Evolutionary conservation across 2,888 invertebrate genomes (phyloP).

Genomic region (Lasioglossum oenotherae): DNA sequence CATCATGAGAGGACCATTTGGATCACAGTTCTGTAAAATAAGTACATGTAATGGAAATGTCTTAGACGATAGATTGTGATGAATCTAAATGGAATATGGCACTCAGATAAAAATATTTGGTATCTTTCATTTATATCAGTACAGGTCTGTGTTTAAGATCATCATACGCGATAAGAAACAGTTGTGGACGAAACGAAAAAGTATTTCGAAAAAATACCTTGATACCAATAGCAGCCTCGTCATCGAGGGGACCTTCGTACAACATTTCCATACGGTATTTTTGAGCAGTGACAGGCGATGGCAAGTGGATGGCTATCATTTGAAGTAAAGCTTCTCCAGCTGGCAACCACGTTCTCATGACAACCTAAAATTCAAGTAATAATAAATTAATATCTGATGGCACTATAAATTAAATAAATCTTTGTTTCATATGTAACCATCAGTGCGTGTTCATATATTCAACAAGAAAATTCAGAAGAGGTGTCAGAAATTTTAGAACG

Average conservation of each 20-base stretch:
- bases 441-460: constrained; percentile 73
- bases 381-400: not conserved
- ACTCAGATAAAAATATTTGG: constrained; percentile 41
- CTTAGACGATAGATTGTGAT: not conserved
- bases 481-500: constrained; percentile 82
- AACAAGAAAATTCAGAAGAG: constrained; percentile 81
- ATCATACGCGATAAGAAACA: constrained; percentile 20
- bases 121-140: constrained; percentile 44
- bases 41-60: constrained; percentile 28
- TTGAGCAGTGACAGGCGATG: constrained; percentile 99
- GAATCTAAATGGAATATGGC: not conserved
- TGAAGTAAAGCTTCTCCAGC: constrained; percentile 99
- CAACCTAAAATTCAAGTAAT: constrained; percentile 86
- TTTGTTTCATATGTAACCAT: constrained; percentile 39
- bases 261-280: constrained; percentile 99
- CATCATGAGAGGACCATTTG: constrained; percentile 99
- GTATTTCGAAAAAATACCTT: constrained; percentile 86
- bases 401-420: not conserved
- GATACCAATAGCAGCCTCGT: constrained; percentile 96
- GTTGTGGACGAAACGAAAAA: not conserved
- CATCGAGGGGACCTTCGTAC: constrained; percentile 99
- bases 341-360: constrained; percentile 99
- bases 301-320: constrained; percentile 99
- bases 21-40: constrained; percentile 92
- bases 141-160: constrained; percentile 59